phyloP scores from a whole-genome alignment of 2,113 vertebrate species.

The Urocitellus parryii region DNA sequence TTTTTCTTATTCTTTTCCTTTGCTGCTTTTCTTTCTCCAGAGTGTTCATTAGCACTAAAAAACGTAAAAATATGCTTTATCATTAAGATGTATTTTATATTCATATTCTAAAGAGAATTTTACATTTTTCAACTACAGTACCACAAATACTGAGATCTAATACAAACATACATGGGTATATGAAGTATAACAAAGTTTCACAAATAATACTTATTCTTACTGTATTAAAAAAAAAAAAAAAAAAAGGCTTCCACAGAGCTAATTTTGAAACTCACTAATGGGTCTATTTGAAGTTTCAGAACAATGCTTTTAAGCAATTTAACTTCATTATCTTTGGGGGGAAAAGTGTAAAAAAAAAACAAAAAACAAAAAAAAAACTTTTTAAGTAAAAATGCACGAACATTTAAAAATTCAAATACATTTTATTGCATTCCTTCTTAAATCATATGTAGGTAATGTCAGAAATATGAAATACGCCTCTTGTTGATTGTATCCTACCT shows the following conservation, averaged over 20 bases:
- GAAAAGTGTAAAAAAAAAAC: not conserved
- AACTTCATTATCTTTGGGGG: not conserved
- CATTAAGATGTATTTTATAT: not conserved
- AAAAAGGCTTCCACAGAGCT: not conserved
- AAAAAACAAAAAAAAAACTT: not conserved
- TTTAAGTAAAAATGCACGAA: not conserved
- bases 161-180: not conserved
- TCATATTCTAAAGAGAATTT: constrained; percentile 25
- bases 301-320: constrained; percentile 43
- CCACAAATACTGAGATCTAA: not conserved
- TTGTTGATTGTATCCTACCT: not conserved
- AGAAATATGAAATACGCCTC: not conserved
- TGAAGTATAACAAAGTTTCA: not conserved
- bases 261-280: constrained; percentile 39
- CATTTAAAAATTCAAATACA: constrained; percentile 38
- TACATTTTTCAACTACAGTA: not conserved
- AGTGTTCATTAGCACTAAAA: not conserved
- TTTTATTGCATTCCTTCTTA: constrained; percentile 22
- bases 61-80: constrained; percentile 38
- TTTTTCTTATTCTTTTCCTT: not conserved
- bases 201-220: not conserved
- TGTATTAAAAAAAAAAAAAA: not conserved
- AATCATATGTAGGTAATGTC: not conserved
- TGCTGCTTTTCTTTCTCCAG: not conserved
- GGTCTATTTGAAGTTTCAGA: constrained; percentile 17